Base-by-base conservation (phyloP, 2,113 vertebrate species). In the Tichodroma muraria region DNA sequence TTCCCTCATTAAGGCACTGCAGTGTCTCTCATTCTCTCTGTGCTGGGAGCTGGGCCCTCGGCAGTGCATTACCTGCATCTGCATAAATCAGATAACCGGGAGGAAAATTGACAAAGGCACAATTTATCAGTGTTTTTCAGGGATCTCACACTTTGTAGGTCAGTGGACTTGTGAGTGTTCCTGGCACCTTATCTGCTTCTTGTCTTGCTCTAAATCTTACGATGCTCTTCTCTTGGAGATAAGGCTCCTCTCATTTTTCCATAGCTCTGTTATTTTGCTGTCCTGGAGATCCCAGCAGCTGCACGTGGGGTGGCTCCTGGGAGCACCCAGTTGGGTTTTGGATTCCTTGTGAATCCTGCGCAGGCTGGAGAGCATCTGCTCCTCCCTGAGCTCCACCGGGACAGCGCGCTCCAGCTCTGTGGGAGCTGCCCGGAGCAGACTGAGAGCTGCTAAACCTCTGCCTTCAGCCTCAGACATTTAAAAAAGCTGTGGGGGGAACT, bases 331-430 rank as follows among this genome's bases (percentile, higher is more conserved):
- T 1, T 44, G 78, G 17, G 15, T 50, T 90, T 80, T 24, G 19
- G 13, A 9, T 66, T 66, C 65, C 33, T 21, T 19, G 20, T 28
- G 65, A 12, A 17, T 88, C 24, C 54, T 13, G 33, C 2, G 2
- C 38, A 15, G 17, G 8, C 50, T 21, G 68, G 45, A 66, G 69
- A 79, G 6, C 75, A 82, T 76, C 88, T 54, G 63, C 4, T 82
- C 45, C 82, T 76, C 45, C 33, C 53, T 0, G 11, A 40, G 73
- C 35, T 20, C 57, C 18, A 0, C 52, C 17, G 31, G 28, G 68
- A 38, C 13, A 10, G 3, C 0, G 0, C 8, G 13, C 45, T 77
- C 19, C 45, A 18, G 30, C 59, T 72, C 49, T 1, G 15, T 6
- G 79, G 44, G 21, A 8, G 6, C 45, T 35, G 23, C 86, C 35